Evolutionary conservation across 64 coral and sea anemone genomes (phyloP).

Genomic region (Anthopleura sola): DNA sequence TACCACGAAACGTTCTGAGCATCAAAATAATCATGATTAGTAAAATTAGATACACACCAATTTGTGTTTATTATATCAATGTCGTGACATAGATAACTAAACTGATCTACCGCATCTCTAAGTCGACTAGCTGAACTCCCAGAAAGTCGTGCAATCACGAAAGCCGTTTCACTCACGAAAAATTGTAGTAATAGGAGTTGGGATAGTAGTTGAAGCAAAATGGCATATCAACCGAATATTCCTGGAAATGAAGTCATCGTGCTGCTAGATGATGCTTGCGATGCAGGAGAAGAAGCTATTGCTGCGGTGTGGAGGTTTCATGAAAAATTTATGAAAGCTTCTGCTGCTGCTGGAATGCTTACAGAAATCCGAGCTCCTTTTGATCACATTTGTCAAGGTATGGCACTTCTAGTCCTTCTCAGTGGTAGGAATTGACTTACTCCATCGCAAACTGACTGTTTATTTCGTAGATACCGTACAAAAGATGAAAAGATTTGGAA

Average conservation of each 20-base stretch:
- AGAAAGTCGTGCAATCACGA: no score
- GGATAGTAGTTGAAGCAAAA: no score
- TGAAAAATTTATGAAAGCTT: not conserved
- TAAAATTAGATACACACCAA: no score
- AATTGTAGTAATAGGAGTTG: no score
- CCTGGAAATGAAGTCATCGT: not conserved
- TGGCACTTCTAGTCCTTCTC: not conserved
- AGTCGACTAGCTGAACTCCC: no score
- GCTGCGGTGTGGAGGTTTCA: not conserved
- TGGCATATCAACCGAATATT: not conserved
- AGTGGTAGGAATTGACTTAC: no score
- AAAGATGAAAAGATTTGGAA: not conserved
- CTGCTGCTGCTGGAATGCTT: not conserved
- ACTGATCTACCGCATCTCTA: no score
- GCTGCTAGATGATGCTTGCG: not conserved
- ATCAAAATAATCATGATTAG: no score
- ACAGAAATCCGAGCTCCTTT: slow-evolving; percentile 1
- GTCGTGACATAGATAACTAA: no score
- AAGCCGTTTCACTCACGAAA: no score
- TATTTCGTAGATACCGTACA: not conserved
- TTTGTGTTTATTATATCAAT: no score
- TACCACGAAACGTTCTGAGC: no score
- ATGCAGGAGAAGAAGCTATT: not conserved
- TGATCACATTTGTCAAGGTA: slow-evolving; percentile 21
- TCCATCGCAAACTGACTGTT: not conserved